Base-by-base conservation (phyloP, 2,113 vertebrate genomes). In the Mionectes macconnelli region DNA sequence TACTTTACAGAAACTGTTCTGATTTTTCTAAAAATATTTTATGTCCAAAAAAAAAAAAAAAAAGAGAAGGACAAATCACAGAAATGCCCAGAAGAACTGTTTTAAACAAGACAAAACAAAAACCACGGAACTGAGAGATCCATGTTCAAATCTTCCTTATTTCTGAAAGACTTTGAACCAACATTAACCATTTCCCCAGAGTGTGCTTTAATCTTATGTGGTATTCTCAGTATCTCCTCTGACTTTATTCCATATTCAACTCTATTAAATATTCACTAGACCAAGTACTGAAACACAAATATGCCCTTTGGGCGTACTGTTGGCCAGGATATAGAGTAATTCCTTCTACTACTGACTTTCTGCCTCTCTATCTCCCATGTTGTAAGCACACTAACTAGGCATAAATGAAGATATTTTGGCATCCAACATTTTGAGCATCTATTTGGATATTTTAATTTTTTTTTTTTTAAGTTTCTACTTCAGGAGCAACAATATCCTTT, bases 221-320 rank as follows among this genome's bases (percentile, higher is more conserved):
- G 18, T 81, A 70, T 90, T 92, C 76, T 86, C 55, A 63, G 45
- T 88, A 59, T 63, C 42, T 90, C 23, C n/a, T 60, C 78, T 70
- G 60, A 59, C 52, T 94, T 77, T 59, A 90, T 92, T 94, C 39
- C 11, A 44, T 81, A 90, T 83, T 90, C 75, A 62, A 47, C 33
- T 69, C 18, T 42, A 77, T 88, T 90, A 93, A 95, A 84, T 90
- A 90, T 97, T 93, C 80, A 93, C 55, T 59, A 84, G 83, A 78
- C 66, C 55, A 78, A 90, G 39, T 59, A 67, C 64, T 74, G 59
- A 68, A 90, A 87, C 59, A 70, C 31, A 93, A 81, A 84, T 74
- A 55, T 50, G 55, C 50, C 79, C 50, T 86, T 70, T 77, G 59
- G 62, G 84, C 2, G 2, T 53, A 59, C 20, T 42, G 6, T 22